Evolutionary conservation across 2,113 vertebrate genomes (phyloP).

Genomic region (Mandrillus leucophaeus): DNA sequence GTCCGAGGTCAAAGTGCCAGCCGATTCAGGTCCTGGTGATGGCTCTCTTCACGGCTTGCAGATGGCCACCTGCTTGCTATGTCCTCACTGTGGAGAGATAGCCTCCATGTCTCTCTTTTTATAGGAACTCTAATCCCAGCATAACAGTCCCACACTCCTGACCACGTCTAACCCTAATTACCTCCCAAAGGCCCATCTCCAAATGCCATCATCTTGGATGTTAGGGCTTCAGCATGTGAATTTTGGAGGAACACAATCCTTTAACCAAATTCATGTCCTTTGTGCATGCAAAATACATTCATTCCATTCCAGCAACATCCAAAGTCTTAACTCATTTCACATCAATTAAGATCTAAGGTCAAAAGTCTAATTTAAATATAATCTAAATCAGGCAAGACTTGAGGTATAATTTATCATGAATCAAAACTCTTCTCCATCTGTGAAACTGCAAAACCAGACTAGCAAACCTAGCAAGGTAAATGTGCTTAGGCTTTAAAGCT

Average conservation of each 20-base stretch:
- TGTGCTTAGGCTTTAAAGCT: neutral
- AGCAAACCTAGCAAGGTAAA: neutral
- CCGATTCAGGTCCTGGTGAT: neutral
- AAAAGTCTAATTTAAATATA: neutral
- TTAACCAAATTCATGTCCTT: neutral
- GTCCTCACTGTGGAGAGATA: neutral
- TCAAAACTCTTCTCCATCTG: neutral
- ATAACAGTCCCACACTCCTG: rapidly evolving
- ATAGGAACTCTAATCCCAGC: neutral
- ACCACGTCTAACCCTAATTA: neutral
- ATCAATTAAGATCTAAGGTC: neutral
- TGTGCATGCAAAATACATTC: neutral
- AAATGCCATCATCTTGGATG: neutral
- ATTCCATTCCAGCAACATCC: neutral
- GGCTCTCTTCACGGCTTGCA: neutral
- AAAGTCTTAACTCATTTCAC: neutral
- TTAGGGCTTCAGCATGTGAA: neutral
- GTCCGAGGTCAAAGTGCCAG: neutral
- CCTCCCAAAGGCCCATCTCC: neutral
- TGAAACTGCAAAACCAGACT: neutral
- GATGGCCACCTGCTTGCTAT: too few relatives aligned
- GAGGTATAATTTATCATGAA: neutral
- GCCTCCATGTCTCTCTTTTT: neutral
- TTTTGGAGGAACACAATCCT: rapidly evolving
- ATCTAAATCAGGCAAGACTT: neutral